Percentiles rank a stretch among this genome's conserved stretches.
phyloP scores from a whole-genome alignment of 2,888 invertebrate genomes.

The Leucozona laternaria region DNA sequence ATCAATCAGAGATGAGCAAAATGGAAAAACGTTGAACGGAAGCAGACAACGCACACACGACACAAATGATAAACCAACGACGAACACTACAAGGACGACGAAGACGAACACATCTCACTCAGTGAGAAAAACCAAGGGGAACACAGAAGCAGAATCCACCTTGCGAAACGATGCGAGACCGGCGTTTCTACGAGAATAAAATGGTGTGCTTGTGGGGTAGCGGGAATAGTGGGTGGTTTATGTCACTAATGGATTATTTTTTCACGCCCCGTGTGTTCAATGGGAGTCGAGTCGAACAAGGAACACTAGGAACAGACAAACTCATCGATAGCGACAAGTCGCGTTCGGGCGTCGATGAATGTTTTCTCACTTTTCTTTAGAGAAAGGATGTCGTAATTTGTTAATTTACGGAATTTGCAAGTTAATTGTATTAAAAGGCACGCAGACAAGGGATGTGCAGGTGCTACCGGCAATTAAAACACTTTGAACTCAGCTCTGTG shows the following conservation, averaged over 20 bases:
- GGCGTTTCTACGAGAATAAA: constrained; percentile 15
- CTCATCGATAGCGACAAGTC: constrained; percentile 19
- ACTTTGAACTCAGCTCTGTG: constrained; percentile 25
- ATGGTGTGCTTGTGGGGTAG: not conserved
- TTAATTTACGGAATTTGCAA: constrained; percentile 43
- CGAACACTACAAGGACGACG: constrained; percentile 33
- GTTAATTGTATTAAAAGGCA: constrained; percentile 53
- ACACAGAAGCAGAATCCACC: constrained; percentile 44
- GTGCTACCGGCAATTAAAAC: constrained; percentile 50
- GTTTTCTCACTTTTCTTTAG: not conserved
- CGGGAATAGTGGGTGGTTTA: constrained; percentile 57
- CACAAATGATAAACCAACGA: constrained; percentile 7
- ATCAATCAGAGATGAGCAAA: constrained; percentile 49
- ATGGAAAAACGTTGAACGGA: constrained; percentile 16
- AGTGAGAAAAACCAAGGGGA: not conserved
- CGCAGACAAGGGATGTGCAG: not conserved
- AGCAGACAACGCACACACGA: constrained; percentile 32
- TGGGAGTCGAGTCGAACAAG: constrained; percentile 12
- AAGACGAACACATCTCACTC: constrained; percentile 33
- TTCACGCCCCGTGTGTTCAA: constrained; percentile 54
- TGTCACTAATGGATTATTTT: constrained; percentile 65
- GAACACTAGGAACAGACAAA: constrained; percentile 17
- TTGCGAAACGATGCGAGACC: constrained; percentile 53
- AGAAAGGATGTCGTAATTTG: constrained; percentile 53
- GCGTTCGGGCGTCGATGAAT: not conserved